Evolutionary conservation across 2,797 vertebrate genomes (phyloP), one percentile per base, ranked within the genome.

Genomic region (Sebastes cheni): DNA sequence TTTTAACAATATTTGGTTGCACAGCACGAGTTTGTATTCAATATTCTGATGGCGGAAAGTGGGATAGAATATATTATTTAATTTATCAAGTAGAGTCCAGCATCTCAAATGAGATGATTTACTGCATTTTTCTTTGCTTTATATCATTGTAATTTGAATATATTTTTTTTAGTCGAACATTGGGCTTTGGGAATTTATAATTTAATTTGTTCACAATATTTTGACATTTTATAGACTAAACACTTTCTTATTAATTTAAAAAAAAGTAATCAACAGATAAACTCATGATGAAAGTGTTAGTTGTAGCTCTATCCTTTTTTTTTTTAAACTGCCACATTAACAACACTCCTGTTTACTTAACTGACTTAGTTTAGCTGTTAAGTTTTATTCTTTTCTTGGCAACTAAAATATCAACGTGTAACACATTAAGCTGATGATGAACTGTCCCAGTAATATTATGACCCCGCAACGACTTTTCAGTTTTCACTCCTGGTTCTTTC

Each of bases 401-500:
- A 29, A 39, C 29, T 14, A 2, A 13, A 68, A 64, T 30, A 72
- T 27, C 22, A 27, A 18, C 0, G 2, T 69, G 30, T 10, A 23
- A 25, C 75, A 72, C 22, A 56, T 64, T 10, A 25, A 54, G 32
- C 75, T 66, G 77, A 77, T 59, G 61, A 8, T 20, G 61, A 84
- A 61, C 60, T 59, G 32, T 70, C 25, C 6, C 27, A 61, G 70
- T 65, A 27, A 80, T 81, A 61, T 46, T 81, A 59, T 39, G 55
- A 89, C 71, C 67, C 30, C 3, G 13, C 9, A 22, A 32, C 20
- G 2, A 77, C 70, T 81, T 79, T 62, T 84, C 81, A 76, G 71
- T 77, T 90, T 82, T 88, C 76, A 82, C 65, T 75, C n/a, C 61
- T 32, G 3, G 29, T 32, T 67, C 56, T 78, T 89, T 79, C 91